Evolutionary conservation across 2,888 invertebrate genomes (phyloP), one percentile per base, ranked within the genome.

Genomic region (Clistopyga incitator): DNA sequence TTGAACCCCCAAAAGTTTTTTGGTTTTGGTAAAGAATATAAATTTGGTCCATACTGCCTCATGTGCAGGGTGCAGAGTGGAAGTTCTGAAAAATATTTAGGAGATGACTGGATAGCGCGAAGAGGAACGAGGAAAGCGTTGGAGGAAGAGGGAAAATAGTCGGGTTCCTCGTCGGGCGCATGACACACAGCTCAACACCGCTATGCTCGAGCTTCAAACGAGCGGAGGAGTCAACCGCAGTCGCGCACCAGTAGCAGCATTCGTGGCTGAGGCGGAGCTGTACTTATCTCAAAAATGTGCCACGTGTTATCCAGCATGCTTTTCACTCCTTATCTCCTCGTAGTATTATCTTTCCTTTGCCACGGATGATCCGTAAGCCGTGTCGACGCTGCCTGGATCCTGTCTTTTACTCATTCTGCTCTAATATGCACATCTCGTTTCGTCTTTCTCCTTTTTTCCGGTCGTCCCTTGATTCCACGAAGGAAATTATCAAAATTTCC

Each of bases 281-380:
- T 52, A 72, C 82, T 86, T 86, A 86, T 86, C 84, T 82, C 78
- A 85, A 80, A 85, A 85, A 85, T 81, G 85, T 84, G 82, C 84
- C 84, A 85, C 85, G 86, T 85, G 85, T 85, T 83, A 84, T 79
- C 65, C 82, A 64, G 78, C 84, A 54, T 82, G 81, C 77, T 78
- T 78, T 75, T 67, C 76, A 64, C 68, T 84, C 82, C 76, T 82
- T 78, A 77, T 81, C 80, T 81, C 54, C 45, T 20, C 56, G 38
- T 64, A 13, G 70, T 74, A 74, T 82, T 75, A 79, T 78, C 78
- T 54, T 64, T 42, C 67, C 59, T 64, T 38, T 71, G 71, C 42
- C 50, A 29, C 71, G 76, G 67, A 65, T 71, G 23, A 76, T 76
- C 64, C 76, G 52, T 75, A 18, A 61, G 29, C 29, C 75, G 45